phyloP scores from a whole-genome alignment of 2,113 vertebrate species.

The Piaya cayana region DNA sequence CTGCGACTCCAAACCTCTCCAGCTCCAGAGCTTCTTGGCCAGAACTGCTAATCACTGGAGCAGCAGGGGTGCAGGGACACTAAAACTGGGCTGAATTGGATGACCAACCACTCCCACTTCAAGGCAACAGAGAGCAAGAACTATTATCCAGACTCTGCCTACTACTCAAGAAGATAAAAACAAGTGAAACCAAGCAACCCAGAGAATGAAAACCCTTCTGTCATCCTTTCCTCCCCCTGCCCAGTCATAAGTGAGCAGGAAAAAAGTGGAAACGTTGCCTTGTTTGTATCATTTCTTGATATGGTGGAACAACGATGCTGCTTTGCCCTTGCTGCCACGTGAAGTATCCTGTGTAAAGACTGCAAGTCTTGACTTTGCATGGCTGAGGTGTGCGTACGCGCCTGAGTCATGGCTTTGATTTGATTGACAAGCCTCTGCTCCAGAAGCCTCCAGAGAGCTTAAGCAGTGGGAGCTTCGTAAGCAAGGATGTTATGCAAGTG shows the following conservation, averaged over 20 bases:
- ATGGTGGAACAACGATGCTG: accelerated
- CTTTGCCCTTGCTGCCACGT: accelerated
- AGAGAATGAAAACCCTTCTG: neutral
- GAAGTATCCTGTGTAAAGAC: neutral
- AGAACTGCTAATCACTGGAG: neutral
- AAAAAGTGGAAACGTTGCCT: neutral
- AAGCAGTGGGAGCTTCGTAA: slow-evolving; percentile 40
- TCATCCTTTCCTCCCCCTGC: neutral
- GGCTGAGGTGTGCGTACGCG: accelerated
- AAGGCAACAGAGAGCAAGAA: neutral
- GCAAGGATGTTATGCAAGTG: slow-evolving; percentile 68
- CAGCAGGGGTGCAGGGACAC: neutral
- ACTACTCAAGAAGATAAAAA: neutral
- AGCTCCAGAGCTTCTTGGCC: neutral
- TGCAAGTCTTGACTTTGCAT: neutral
- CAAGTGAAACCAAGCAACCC: neutral
- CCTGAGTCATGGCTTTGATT: neutral
- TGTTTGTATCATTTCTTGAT: neutral
- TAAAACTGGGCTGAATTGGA: neutral
- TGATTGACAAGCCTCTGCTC: slow-evolving; percentile 42
- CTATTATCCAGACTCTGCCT: neutral
- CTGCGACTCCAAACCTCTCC: neutral
- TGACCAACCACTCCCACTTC: neutral
- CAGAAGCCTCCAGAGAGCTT: neutral
- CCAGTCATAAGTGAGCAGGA: neutral